phyloP scores from a whole-genome alignment of 2,113 vertebrate genomes.

The Paratilapia polleni region DNA sequence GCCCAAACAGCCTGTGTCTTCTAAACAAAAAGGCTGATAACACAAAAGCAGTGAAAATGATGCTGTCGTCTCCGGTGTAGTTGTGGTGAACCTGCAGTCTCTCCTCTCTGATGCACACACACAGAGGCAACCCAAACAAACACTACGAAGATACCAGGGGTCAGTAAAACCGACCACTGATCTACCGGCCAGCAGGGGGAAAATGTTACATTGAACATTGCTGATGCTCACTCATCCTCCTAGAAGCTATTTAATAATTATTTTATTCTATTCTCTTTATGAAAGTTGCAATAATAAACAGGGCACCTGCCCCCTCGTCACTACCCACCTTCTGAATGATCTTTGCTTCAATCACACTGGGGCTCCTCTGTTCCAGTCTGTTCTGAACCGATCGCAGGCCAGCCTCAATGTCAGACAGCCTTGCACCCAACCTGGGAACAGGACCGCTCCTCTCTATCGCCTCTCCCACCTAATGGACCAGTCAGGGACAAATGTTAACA shows the following conservation, averaged over 20 bases:
- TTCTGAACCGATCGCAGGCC: slow-evolving; percentile 86
- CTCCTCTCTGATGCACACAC: not conserved
- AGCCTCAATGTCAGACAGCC: slow-evolving; percentile 83
- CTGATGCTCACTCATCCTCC: not conserved
- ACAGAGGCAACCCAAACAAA: too few relatives aligned
- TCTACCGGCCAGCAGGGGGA: not conserved
- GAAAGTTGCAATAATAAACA: not conserved
- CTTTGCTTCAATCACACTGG: slow-evolving; percentile 84
- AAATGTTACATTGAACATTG: not conserved
- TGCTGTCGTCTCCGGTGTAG: too few relatives aligned
- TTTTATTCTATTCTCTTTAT: not conserved
- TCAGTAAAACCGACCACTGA: not conserved
- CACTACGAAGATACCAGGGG: fast-evolving
- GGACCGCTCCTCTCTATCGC: slow-evolving; percentile 84
- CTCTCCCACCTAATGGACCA: slow-evolving; percentile 77
- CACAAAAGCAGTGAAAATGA: too few relatives aligned
- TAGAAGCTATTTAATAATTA: not conserved
- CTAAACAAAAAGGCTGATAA: not conserved
- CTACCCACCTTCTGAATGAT: slow-evolving; percentile 87
- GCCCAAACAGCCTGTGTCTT: not conserved
- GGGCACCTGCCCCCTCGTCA: not conserved
- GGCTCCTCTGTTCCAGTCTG: slow-evolving; percentile 84
- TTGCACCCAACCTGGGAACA: slow-evolving; percentile 80
- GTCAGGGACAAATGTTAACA: not conserved
- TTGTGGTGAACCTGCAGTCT: too few relatives aligned